phyloP scores from a whole-genome alignment of 2,888 invertebrate species.

The Elysia crispata region DNA sequence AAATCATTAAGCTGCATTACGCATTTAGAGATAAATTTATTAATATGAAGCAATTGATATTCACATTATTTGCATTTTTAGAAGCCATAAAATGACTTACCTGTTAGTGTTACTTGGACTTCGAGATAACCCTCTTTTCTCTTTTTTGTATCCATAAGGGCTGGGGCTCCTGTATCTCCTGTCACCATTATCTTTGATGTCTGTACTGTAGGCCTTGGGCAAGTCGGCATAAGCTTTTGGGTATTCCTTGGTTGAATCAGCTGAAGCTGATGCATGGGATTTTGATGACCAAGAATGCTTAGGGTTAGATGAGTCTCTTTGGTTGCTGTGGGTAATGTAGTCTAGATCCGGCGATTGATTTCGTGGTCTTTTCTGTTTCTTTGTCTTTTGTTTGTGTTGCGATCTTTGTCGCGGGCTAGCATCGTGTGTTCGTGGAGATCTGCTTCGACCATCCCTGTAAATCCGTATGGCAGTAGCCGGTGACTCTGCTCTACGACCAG shows the following conservation, averaged over 20 bases:
- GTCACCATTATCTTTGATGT: slow-evolving; percentile 25
- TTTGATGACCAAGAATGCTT: not conserved
- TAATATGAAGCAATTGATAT: too few species aligned
- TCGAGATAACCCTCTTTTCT: slow-evolving; percentile 32
- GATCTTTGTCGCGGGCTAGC: slow-evolving; percentile 56
- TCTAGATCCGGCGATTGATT: slow-evolving; percentile 47
- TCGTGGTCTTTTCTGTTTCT: slow-evolving; percentile 59
- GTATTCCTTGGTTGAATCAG: not conserved
- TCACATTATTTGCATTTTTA: too few species aligned
- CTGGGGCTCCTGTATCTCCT: slow-evolving; percentile 43
- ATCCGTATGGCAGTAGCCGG: slow-evolving; percentile 30
- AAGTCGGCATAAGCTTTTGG: slow-evolving; percentile 65
- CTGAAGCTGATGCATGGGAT: not conserved
- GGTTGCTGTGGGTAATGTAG: slow-evolving; percentile 26
- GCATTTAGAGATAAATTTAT: too few species aligned
- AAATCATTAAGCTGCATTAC: too few species aligned
- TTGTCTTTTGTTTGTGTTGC: slow-evolving; percentile 52
- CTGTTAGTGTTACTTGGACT: slow-evolving; percentile 36
- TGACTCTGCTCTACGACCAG: slow-evolving; percentile 29
- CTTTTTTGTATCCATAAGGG: slow-evolving; percentile 39
- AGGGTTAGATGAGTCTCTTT: slow-evolving; percentile 30
- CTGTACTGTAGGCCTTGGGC: slow-evolving; percentile 63
- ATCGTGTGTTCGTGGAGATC: slow-evolving; percentile 63
- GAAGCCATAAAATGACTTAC: slow-evolving; percentile 27
- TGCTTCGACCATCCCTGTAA: slow-evolving; percentile 61